Evolutionary conservation across 2,888 invertebrate species (phyloP), one percentile per base, ranked within the genome.

Genomic region (Machimus atricapillus): DNA sequence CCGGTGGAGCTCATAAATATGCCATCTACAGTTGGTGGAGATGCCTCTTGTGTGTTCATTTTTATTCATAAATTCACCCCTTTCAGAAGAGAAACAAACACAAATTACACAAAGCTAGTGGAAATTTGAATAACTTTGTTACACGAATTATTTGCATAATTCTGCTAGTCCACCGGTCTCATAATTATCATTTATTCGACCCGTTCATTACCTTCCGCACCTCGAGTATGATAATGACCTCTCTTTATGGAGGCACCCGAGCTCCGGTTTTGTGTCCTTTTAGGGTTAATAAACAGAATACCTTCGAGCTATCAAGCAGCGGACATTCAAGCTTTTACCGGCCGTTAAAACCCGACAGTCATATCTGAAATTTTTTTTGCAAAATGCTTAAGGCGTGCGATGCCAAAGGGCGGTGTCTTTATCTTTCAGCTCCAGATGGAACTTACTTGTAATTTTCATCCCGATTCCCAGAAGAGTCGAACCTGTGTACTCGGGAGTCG

Each of bases 31-130:
- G 85, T 73, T 85, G 85, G 46, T 27, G 34, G 73, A 23, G 85
- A 74, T 74, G 74, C 74, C 85, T 74, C 34, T 40, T 73, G 73
- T 74, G 85, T 46, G 74, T 85, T 85, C 85, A 85, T 73, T 85
- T 85, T 85, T 85, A 85, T 85, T 85, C 85, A 85, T 85, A 85
- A 85, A 85, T 85, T 74, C 85, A 85, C 43, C 85, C 85, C 74
- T 85, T 85, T 85, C 52, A 43, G 52, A 40, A 46, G 52, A 74
- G 85, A 78, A 86, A 86, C 86, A 86, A 86, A 86, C 58, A 86
- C 78, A 76, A 86, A 86, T 86, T 86, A 86, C 86, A 86, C 78
- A 86, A 86, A 86, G 86, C 77, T 77, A 86, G 78, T 86, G 58
- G 52, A 86, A 76, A 86, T 78, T 86, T 86, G 58, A 86, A 86